These are phyloP conservation scores for Malurus alboscapulatus DNA, from an alignment of 2,113 vertebrate genomes.

Conservation along the genomic window DNA sequence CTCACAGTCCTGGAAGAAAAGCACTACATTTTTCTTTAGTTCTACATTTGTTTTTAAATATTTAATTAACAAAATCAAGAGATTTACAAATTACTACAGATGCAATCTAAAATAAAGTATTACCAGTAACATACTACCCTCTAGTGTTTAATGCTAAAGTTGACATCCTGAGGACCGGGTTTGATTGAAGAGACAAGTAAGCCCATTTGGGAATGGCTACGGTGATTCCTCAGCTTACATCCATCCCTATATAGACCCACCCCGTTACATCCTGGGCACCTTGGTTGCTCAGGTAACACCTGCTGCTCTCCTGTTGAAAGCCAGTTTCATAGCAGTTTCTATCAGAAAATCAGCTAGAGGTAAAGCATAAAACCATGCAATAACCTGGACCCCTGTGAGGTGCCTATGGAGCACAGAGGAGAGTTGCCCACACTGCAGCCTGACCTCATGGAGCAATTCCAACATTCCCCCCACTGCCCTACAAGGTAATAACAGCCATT, in stretches of 20 bases:
- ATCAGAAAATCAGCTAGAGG: neutral
- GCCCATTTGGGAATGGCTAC: neutral
- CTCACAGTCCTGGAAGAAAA: neutral
- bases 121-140: constrained; percentile 23
- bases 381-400: neutral
- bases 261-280: rapidly evolving
- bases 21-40: neutral
- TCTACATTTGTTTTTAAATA: neutral
- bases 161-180: neutral
- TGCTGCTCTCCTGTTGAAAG: neutral
- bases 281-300: neutral
- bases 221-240: neutral
- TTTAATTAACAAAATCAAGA: neutral
- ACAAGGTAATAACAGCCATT: neutral
- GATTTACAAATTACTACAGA: neutral
- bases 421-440: neutral
- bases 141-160: constrained; percentile 15
- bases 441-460: neutral
- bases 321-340: neutral
- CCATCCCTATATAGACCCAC: neutral
- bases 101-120: neutral
- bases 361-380: neutral
- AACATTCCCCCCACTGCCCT: rapidly evolving
- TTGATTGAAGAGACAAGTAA: neutral
- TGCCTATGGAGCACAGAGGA: rapidly evolving